phyloP scores from a whole-genome alignment of 1,140 invertebrate genomes.

The Dendroctonus valens region DNA sequence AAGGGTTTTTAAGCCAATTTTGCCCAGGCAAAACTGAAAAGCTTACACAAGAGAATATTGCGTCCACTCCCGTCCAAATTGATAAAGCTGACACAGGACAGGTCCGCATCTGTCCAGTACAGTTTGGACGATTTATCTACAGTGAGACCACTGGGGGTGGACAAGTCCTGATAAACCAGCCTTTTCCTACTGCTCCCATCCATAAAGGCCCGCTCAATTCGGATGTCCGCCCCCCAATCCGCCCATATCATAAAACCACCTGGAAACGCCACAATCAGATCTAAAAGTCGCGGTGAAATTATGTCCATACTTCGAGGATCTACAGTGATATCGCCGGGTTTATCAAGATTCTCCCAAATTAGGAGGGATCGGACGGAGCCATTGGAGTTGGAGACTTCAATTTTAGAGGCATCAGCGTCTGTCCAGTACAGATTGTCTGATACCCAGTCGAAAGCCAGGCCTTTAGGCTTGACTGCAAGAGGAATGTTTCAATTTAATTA shows the following conservation, averaged over 20 bases:
- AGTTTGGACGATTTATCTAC: constrained; percentile 72
- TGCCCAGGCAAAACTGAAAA: neutral
- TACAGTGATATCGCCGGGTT: constrained; percentile 81
- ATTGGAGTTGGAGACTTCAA: constrained; percentile 79
- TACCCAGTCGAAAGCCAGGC: constrained; percentile 82
- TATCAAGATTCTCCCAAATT: constrained; percentile 77
- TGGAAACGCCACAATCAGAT: neutral
- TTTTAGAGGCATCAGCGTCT: constrained; percentile 75
- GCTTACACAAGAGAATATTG: constrained; percentile 62
- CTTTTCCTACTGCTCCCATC: constrained; percentile 72
- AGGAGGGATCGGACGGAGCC: constrained; percentile 73
- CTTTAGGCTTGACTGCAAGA: constrained; percentile 58
- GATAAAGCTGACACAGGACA: constrained; percentile 77
- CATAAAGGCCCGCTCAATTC: constrained; percentile 85
- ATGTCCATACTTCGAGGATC: constrained; percentile 65
- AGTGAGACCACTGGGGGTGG: constrained; percentile 79
- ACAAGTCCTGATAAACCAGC: constrained; percentile 69
- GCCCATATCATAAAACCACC: constrained; percentile 75
- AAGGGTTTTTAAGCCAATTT: neutral
- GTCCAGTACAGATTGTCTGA: constrained; percentile 88
- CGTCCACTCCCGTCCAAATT: constrained; percentile 77
- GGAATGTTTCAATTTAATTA: neutral
- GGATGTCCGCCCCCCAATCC: constrained; percentile 79
- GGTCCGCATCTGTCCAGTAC: constrained; percentile 82
- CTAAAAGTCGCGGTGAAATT: neutral